These are phyloP conservation scores for Pithys albifrons DNA, from an alignment of 2,113 vertebrate species.

Conservation along the genomic window DNA sequence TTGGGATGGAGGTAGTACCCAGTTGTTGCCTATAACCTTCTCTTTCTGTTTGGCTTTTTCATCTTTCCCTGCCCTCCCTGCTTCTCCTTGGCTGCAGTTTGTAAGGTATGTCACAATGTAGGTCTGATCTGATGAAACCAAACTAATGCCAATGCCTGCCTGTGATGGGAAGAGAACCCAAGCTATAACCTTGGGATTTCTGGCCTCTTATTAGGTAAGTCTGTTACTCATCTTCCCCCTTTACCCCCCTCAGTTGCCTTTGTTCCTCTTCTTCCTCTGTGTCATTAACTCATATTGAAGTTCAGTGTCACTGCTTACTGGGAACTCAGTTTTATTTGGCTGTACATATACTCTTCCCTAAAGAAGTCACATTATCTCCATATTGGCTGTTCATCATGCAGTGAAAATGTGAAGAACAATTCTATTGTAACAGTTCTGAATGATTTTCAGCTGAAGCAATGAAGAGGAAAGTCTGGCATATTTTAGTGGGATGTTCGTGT, in stretches of 20 bases:
- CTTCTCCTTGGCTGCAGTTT: background rate
- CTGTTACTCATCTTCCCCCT: background rate
- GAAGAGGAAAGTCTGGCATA: background rate
- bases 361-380: background rate
- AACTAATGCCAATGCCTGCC: background rate
- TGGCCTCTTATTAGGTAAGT: background rate
- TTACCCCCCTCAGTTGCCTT: rapidly evolving
- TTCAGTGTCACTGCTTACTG: background rate
- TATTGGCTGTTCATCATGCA: background rate
- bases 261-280: background rate
- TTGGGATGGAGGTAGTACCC: conserved; percentile 55
- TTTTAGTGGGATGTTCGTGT: background rate
- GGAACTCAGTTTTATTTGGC: background rate
- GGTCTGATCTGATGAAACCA: background rate
- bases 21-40: background rate
- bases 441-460: background rate
- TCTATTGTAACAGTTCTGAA: background rate
- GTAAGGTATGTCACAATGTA: background rate
- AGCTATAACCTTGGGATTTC: background rate
- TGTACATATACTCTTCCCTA: background rate
- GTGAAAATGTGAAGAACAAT: background rate
- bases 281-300: background rate
- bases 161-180: background rate
- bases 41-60: background rate
- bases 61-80: background rate